Percentiles rank a stretch among this genome's conserved stretches.
Evolutionary conservation across 2,797 vertebrate species (phyloP).

Genomic region (Sebastes jordani): DNA sequence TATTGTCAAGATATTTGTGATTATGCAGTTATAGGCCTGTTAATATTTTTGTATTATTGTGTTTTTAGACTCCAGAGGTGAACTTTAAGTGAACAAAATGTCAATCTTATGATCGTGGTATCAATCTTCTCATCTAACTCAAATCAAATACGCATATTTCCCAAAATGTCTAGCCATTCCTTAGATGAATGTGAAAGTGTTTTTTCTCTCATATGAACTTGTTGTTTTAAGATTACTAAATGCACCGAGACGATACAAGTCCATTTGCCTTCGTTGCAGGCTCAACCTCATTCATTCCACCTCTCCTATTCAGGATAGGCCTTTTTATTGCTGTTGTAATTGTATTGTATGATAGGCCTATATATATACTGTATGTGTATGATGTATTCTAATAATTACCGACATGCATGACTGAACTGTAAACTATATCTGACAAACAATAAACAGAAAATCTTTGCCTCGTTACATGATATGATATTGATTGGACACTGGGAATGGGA

Average conservation of each 20-base stretch:
- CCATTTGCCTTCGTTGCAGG: background rate
- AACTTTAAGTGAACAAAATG: background rate
- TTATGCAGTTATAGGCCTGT: background rate
- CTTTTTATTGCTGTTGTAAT: constrained; percentile 19
- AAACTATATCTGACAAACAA: constrained; percentile 37
- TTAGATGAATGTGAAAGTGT: background rate
- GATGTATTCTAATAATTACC: constrained; percentile 22
- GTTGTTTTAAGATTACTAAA: background rate
- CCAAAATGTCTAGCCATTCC: background rate
- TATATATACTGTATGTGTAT: constrained; percentile 3
- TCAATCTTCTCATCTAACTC: background rate
- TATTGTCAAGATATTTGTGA: background rate
- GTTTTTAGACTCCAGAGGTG: background rate
- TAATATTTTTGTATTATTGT: background rate
- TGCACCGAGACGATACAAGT: background rate
- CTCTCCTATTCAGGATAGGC: background rate
- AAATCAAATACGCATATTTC: background rate
- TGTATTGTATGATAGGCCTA: background rate
- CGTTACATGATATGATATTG: constrained; percentile 40
- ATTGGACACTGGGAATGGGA: constrained; percentile 13
- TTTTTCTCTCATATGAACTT: background rate
- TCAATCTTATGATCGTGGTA: background rate
- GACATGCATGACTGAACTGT: constrained; percentile 56
- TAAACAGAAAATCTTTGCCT: constrained; percentile 47
- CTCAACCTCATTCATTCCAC: background rate